Percentiles rank a stretch among this genome's conserved stretches.
Evolutionary conservation across 2,113 vertebrate species (phyloP).

Genomic region (Crocuta crocuta): DNA sequence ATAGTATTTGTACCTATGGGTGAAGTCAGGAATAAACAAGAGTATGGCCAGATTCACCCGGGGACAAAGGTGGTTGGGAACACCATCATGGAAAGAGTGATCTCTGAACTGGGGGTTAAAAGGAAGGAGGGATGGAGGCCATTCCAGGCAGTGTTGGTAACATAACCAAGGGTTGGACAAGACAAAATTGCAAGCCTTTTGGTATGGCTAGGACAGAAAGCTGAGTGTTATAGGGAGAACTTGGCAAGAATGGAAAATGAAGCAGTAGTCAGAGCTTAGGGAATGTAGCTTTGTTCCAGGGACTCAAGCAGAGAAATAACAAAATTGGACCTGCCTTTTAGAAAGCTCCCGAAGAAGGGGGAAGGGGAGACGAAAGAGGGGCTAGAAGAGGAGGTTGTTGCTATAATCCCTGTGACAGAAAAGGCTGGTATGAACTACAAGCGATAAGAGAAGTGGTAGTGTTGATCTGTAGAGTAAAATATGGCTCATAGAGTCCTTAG

Average conservation of each 20-base stretch:
- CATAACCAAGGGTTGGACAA: background rate
- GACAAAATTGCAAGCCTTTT: background rate
- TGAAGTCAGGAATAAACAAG: background rate
- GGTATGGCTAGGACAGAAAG: background rate
- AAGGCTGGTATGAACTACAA: background rate
- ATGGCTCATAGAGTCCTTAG: background rate
- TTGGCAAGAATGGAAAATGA: background rate
- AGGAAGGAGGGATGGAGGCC: background rate
- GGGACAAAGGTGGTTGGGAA: background rate
- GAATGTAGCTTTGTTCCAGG: background rate
- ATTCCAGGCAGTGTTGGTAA: background rate
- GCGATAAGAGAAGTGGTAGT: background rate
- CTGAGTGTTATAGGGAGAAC: background rate
- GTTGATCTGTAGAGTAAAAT: background rate
- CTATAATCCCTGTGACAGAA: background rate
- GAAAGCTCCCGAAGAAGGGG: background rate
- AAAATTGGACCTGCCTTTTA: background rate
- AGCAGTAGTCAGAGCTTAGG: background rate
- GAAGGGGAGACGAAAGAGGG: background rate
- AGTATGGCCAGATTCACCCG: background rate
- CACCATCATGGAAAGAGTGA: background rate
- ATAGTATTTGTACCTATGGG: background rate
- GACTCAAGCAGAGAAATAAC: background rate
- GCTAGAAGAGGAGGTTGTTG: background rate
- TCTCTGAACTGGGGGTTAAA: background rate